Conservation (phyloP, 1,140 invertebrate genomes). For the Cyclina sinensis region DNA sequence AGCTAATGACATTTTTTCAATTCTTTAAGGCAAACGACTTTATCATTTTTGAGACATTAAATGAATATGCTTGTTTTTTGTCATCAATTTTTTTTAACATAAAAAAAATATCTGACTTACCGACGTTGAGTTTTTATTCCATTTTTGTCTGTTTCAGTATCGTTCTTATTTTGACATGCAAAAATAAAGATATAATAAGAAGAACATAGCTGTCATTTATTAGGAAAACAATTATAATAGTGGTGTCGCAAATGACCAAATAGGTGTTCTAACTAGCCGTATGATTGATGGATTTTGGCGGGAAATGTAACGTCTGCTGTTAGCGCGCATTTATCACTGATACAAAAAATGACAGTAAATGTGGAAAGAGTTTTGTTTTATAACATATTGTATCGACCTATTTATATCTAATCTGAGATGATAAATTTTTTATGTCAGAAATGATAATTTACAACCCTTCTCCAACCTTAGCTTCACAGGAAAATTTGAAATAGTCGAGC, state of each 20-base stretch:
- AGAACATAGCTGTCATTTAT: neutral
- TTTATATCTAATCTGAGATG: neutral
- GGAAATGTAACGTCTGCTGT: constrained; percentile 10
- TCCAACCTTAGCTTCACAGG: too few relatives aligned
- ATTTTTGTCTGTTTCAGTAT: too few relatives aligned
- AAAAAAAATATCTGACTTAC: neutral
- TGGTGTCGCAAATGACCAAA: constrained; percentile 18
- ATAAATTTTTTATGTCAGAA: too few relatives aligned
- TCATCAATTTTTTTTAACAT: too few relatives aligned
- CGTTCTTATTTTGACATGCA: too few relatives aligned
- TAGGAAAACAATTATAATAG: neutral
- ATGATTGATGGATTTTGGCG: neutral
- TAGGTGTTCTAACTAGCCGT: neutral
- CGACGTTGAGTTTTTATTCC: neutral
- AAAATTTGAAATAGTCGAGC: too few relatives aligned
- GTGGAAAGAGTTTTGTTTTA: constrained; percentile 5
- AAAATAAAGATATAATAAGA: too few relatives aligned
- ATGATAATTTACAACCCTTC: too few relatives aligned
- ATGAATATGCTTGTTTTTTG: constrained; percentile 4
- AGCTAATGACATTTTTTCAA: neutral
- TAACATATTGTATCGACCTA: neutral
- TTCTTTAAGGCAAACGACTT: neutral
- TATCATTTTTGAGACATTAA: neutral
- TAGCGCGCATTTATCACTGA: neutral
- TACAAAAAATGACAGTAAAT: neutral